phyloP scores from a whole-genome alignment of 2,797 vertebrate genomes.

The Crocidura indochinensis region DNA sequence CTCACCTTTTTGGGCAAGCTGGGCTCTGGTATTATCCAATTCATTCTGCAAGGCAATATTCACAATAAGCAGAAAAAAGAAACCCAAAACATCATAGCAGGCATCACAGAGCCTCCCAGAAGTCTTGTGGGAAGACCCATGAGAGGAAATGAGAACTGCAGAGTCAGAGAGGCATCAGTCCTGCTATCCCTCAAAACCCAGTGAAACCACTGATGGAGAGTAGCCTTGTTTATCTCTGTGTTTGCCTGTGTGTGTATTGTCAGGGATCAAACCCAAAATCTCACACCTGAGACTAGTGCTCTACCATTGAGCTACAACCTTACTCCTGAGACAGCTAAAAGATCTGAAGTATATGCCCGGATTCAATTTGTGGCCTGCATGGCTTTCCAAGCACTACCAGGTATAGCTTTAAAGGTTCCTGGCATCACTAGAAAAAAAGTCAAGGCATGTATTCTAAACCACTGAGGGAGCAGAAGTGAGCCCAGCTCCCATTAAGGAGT shows the following conservation, averaged over 20 bases:
- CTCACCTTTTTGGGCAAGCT: constrained; percentile 95
- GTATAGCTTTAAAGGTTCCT: neutral
- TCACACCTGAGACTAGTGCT: neutral
- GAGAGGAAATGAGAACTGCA: neutral
- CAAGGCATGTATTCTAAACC: neutral
- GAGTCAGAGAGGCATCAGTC: neutral
- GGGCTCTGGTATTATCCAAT: constrained; percentile 92
- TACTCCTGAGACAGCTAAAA: too few relatives aligned
- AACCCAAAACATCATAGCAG: neutral
- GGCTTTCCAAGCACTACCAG: too few relatives aligned
- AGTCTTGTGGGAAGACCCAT: neutral
- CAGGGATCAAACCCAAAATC: neutral
- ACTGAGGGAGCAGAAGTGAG: constrained; percentile 25
- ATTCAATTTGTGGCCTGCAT: too few relatives aligned
- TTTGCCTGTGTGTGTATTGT: neutral
- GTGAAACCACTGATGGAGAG: neutral
- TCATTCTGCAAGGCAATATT: constrained; percentile 94
- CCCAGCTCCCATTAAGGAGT: neutral
- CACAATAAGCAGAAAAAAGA: constrained; percentile 51
- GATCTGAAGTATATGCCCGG: too few relatives aligned
- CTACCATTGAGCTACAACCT: too few relatives aligned
- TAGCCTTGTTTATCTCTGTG: neutral
- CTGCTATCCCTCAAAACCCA: neutral
- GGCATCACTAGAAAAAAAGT: neutral
- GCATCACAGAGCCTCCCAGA: neutral